Evolutionary conservation across 2,888 invertebrate genomes (phyloP).

Genomic region (Synergus itoensis): DNA sequence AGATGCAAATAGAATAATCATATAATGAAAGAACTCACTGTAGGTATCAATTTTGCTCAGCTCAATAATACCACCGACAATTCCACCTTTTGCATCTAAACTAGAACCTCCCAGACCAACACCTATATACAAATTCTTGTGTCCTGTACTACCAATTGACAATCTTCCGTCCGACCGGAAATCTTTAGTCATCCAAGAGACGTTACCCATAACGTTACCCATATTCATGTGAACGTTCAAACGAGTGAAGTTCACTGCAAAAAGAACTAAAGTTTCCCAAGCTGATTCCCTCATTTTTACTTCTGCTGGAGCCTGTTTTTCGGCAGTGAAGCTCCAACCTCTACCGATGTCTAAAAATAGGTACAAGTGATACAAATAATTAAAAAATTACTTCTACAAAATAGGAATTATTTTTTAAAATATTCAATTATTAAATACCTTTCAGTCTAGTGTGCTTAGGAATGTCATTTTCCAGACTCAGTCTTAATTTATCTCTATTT

Average conservation of each 20-base stretch:
- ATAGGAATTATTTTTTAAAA: not conserved
- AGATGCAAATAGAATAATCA: not conserved
- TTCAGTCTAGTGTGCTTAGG: slow-evolving; percentile 79
- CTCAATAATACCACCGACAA: slow-evolving; percentile 97
- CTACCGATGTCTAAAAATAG: slow-evolving; percentile 78
- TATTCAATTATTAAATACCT: slow-evolving; percentile 58
- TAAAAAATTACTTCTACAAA: not conserved
- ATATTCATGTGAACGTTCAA: slow-evolving; percentile 99
- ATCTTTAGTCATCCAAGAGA: slow-evolving; percentile 95
- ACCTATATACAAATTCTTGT: slow-evolving; percentile 94
- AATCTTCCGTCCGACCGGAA: slow-evolving; percentile 95
- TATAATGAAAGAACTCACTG: slow-evolving; percentile 78
- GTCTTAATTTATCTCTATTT: slow-evolving; percentile 80
- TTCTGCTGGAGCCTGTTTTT: slow-evolving; percentile 81
- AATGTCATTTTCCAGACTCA: slow-evolving; percentile 80
- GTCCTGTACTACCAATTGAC: slow-evolving; percentile 95
- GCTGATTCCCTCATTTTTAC: slow-evolving; percentile 84
- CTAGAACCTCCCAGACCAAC: slow-evolving; percentile 93
- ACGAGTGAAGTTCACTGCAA: slow-evolving; percentile 97
- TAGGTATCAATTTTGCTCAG: slow-evolving; percentile 93
- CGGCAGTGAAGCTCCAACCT: slow-evolving; percentile 81
- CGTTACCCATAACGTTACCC: slow-evolving; percentile 99
- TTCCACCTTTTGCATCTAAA: slow-evolving; percentile 97
- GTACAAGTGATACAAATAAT: not conserved
- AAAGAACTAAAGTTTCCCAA: slow-evolving; percentile 97